Conservation (phyloP, 1,140 invertebrate genomes). For the Cyphomyrmex costatus region DNA sequence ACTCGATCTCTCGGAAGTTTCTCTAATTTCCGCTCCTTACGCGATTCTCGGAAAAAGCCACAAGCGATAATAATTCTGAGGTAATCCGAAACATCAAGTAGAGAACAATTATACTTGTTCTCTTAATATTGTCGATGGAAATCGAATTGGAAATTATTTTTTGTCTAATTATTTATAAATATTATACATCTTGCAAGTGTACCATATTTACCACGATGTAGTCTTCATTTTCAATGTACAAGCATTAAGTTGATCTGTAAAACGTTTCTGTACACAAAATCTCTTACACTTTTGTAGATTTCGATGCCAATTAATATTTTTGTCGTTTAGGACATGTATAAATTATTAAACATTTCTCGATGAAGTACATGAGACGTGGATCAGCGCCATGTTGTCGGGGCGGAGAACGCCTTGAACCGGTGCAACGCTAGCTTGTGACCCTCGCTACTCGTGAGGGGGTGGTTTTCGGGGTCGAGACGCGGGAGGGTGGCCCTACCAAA, state of each 20-base stretch:
- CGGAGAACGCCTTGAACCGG: constrained; percentile 74
- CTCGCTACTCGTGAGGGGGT: constrained; percentile 78
- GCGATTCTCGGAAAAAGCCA: constrained; percentile 42
- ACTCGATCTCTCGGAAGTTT: constrained; percentile 45
- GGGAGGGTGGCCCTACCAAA: constrained; percentile 81
- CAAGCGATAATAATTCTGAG: constrained; percentile 4
- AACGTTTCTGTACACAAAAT: background rate
- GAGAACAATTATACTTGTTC: background rate
- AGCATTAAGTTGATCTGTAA: background rate
- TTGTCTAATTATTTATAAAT: constrained; percentile 14
- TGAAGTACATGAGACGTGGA: background rate
- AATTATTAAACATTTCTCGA: background rate
- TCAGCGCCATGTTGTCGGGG: constrained; percentile 50
- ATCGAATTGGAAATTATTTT: too few species aligned
- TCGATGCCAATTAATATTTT: background rate
- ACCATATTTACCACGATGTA: background rate
- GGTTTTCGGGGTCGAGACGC: constrained; percentile 78
- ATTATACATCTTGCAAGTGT: background rate
- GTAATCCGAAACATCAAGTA: constrained; percentile 4
- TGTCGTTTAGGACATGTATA: background rate
- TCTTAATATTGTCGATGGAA: background rate
- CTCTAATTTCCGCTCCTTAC: constrained; percentile 57
- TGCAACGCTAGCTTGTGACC: constrained; percentile 77
- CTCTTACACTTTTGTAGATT: background rate
- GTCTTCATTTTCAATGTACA: background rate